phyloP scores from a whole-genome alignment of 2,888 invertebrate genomes.

The Chymomyza amoena region DNA sequence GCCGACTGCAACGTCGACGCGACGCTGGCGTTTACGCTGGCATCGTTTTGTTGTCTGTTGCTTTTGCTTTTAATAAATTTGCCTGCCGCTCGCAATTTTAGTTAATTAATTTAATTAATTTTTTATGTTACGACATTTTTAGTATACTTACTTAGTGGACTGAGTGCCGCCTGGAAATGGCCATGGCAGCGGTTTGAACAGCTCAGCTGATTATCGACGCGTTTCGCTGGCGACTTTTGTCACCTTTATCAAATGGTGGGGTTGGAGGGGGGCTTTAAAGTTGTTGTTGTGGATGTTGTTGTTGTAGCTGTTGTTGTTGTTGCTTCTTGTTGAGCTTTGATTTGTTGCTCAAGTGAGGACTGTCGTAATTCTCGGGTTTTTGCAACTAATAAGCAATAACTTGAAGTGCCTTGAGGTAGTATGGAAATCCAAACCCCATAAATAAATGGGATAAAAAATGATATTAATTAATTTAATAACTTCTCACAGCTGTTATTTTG shows the following conservation, averaged over 20 bases:
- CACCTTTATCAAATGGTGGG: constrained; percentile 7
- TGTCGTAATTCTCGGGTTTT: not conserved
- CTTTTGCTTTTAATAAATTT: constrained; percentile 50
- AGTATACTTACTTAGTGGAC: not conserved
- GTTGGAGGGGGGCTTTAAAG: constrained; percentile 33
- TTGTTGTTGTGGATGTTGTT: constrained; percentile 35
- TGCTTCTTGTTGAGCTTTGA: not conserved
- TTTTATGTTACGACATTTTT: constrained; percentile 42
- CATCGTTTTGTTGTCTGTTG: constrained; percentile 34
- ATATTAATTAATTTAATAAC: not conserved
- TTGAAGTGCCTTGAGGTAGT: not conserved
- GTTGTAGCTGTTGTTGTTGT: constrained; percentile 32
- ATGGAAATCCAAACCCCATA: not conserved
- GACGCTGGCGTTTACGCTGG: not conserved
- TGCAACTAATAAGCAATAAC: not conserved
- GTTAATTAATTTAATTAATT: constrained; percentile 62
- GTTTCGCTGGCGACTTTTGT: constrained; percentile 10
- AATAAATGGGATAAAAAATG: not conserved
- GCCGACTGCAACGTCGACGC: not conserved
- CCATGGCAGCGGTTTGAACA: not conserved
- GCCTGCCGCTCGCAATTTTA: constrained; percentile 42
- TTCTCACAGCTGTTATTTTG: not conserved
- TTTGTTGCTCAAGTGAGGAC: not conserved
- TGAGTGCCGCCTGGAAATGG: not conserved
- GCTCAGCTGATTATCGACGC: constrained; percentile 17